These are phyloP conservation scores for Siphlonurus alternatus DNA, from an alignment of 2,888 invertebrate species.

Conservation along the genomic window DNA sequence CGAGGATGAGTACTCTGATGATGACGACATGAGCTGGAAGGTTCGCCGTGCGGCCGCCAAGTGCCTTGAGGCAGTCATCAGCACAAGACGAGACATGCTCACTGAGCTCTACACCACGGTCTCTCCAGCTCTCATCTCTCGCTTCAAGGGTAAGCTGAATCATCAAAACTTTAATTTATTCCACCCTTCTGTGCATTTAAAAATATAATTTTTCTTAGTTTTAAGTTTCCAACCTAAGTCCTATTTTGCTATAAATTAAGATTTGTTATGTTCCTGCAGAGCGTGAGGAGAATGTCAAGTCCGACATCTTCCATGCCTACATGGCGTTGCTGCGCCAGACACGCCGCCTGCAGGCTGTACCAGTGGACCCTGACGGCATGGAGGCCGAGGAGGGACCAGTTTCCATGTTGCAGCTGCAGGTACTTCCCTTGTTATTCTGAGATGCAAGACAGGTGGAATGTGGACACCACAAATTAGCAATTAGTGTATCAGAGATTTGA, in stretches of 20 bases:
- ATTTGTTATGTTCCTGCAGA: constrained; percentile 52
- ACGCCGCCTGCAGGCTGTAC: constrained; percentile 37
- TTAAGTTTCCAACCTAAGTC: constrained; percentile 6
- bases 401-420: constrained; percentile 28
- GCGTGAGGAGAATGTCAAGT: constrained; percentile 97
- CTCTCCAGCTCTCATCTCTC: constrained; percentile 76
- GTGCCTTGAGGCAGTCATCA: constrained; percentile 88
- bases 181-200: background rate
- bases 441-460: too few species aligned
- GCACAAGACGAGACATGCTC: constrained; percentile 80
- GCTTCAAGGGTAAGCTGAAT: constrained; percentile 69
- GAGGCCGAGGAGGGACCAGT: constrained; percentile 58
- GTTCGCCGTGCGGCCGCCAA: constrained; percentile 92
- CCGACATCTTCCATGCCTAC: constrained; percentile 94
- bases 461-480: too few species aligned
- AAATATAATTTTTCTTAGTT: constrained; percentile 5
- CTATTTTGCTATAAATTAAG: too few species aligned
- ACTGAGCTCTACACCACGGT: constrained; percentile 75
- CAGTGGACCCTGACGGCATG: constrained; percentile 50
- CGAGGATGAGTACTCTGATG: constrained; percentile 95
- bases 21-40: constrained; percentile 99
- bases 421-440: constrained; percentile 18
- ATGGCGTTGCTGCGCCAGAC: constrained; percentile 85
- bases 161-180: background rate
- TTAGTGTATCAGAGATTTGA: too few species aligned